Evolutionary conservation across 2,888 invertebrate genomes (phyloP).

Genomic region (Agrochola lota): DNA sequence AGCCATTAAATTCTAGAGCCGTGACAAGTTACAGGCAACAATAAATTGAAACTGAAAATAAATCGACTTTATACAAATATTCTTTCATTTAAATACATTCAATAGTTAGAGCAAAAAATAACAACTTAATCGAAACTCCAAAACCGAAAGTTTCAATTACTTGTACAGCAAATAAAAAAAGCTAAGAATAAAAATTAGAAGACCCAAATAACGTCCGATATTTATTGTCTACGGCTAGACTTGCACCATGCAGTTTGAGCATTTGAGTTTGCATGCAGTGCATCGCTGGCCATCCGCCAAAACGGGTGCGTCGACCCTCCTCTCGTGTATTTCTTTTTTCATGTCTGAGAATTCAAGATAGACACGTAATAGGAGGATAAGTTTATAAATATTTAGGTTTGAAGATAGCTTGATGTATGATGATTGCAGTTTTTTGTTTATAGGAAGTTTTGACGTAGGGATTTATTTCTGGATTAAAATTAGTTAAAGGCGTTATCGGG

Average conservation of each 20-base stretch:
- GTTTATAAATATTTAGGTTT: slow-evolving; percentile 57
- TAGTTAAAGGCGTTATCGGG: slow-evolving; percentile 27
- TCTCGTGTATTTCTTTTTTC: slow-evolving; percentile 66
- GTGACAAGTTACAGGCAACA: neutral
- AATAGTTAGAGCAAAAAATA: neutral
- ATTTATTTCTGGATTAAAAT: slow-evolving; percentile 40
- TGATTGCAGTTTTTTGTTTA: slow-evolving; percentile 44
- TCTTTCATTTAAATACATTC: neutral
- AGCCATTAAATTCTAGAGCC: neutral
- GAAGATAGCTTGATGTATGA: slow-evolving; percentile 41
- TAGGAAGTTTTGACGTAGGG: slow-evolving; percentile 18
- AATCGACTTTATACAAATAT: neutral
- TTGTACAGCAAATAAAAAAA: slow-evolving; percentile 28
- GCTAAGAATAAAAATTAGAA: slow-evolving; percentile 63
- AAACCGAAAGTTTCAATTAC: slow-evolving; percentile 4
- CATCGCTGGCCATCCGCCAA: slow-evolving; percentile 79
- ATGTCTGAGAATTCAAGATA: slow-evolving; percentile 69
- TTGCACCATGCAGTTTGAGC: slow-evolving; percentile 69
- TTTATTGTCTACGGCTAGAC: slow-evolving; percentile 76
- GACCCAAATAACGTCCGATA: slow-evolving; percentile 50
- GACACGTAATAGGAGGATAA: slow-evolving; percentile 59
- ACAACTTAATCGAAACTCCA: neutral
- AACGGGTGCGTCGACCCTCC: slow-evolving; percentile 77
- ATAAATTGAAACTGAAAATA: neutral
- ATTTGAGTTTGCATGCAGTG: slow-evolving; percentile 69